Conservation (phyloP, 1,140 invertebrate genomes). For the Drosophila santomea region DNA sequence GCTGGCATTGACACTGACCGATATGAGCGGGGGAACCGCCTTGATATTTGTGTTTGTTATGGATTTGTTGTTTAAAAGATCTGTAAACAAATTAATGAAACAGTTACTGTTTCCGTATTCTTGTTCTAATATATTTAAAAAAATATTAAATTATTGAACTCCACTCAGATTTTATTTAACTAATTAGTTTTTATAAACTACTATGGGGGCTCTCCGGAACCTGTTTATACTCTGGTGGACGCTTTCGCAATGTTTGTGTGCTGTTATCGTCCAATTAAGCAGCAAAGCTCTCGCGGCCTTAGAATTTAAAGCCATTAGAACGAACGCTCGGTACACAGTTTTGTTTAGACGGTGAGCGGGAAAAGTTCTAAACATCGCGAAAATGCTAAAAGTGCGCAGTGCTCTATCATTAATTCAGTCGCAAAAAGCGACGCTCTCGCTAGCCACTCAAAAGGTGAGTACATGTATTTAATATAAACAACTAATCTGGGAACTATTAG, state of each 20-base stretch:
- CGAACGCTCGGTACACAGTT: conserved; percentile 16
- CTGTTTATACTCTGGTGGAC: conserved; percentile 5
- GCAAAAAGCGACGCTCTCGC: conserved; percentile 24
- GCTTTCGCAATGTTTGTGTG: conserved; percentile 13
- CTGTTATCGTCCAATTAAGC: conserved; percentile 18
- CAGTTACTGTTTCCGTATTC: no score
- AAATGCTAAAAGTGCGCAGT: conserved; percentile 59
- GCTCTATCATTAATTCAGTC: conserved; percentile 23
- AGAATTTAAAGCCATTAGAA: conserved; percentile 14
- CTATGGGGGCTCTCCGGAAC: conserved; percentile 11
- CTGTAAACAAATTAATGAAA: background rate
- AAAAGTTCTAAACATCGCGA: conserved; percentile 17
- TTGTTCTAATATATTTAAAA: no score
- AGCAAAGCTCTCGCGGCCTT: conserved; percentile 20
- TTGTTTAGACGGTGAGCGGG: conserved; percentile 7
- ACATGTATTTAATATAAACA: conserved; percentile 9
- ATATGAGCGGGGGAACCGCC: background rate
- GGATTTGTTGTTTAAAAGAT: background rate
- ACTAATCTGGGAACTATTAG: conserved; percentile 12
- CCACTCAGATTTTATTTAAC: background rate
- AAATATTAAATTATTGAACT: background rate
- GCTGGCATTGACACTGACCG: conserved; percentile 26
- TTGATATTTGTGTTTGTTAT: conserved; percentile 1
- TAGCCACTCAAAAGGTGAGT: conserved; percentile 12
- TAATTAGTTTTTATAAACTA: background rate